These are phyloP conservation scores for Gorsachius magnificus DNA, from an alignment of 2,797 vertebrate genomes.

Conservation along the genomic window DNA sequence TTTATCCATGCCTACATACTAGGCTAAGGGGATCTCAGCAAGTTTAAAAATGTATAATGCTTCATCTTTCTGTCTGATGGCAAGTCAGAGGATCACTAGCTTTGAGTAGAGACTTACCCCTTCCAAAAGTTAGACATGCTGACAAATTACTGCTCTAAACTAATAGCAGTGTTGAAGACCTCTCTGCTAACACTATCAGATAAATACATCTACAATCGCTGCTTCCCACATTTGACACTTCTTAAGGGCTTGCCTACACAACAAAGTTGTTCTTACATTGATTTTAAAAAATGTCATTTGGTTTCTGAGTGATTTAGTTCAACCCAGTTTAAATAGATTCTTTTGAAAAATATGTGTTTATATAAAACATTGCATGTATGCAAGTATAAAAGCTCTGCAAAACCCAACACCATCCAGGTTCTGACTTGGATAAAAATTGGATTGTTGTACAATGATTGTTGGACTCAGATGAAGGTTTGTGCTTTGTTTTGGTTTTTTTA, in stretches of 20 bases:
- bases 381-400: neutral
- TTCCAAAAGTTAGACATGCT: neutral
- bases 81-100: neutral
- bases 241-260: slow-evolving; percentile 60
- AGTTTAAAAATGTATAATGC: neutral
- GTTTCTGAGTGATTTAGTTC: slow-evolving; percentile 45
- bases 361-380: neutral
- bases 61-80: neutral
- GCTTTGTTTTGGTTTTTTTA: neutral
- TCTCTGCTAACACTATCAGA: slow-evolving; percentile 43
- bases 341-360: slow-evolving; percentile 4
- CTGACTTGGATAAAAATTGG: neutral
- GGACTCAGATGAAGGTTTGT: slow-evolving; percentile 3
- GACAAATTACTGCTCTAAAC: slow-evolving; percentile 34
- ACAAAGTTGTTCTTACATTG: slow-evolving; percentile 41
- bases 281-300: slow-evolving; percentile 30
- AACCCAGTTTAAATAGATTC: slow-evolving; percentile 1
- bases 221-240: slow-evolving; percentile 60
- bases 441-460: neutral
- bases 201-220: slow-evolving; percentile 42
- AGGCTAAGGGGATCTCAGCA: neutral
- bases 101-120: neutral
- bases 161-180: slow-evolving; percentile 32
- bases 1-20: neutral
- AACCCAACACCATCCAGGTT: neutral